Conservation (phyloP, 2,888 invertebrate species). For the Sylvicola fuscatus region DNA sequence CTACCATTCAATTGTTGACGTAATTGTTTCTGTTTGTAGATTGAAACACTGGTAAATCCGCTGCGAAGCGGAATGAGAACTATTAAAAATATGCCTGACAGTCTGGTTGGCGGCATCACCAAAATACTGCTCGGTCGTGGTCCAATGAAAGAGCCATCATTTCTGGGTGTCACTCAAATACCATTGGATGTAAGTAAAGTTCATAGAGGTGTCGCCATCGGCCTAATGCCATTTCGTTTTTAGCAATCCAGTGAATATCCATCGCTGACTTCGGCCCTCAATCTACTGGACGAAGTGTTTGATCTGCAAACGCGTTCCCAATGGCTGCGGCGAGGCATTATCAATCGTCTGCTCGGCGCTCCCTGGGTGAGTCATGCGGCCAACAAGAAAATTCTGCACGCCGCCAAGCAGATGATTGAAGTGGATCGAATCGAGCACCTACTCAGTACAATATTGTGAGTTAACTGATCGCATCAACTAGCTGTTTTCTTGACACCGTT, state of each 20-base stretch:
- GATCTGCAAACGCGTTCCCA: conserved; percentile 62
- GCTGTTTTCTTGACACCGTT: background rate
- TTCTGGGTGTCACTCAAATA: conserved; percentile 7
- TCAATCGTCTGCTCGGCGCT: conserved; percentile 34
- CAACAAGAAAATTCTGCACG: conserved; percentile 60
- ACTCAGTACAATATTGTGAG: conserved; percentile 9
- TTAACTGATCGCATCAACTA: background rate
- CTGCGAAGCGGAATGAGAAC: conserved; percentile 51
- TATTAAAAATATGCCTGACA: conserved; percentile 60
- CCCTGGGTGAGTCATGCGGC: conserved; percentile 52
- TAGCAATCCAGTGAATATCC: conserved; percentile 37
- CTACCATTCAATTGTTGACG: background rate
- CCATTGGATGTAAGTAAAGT: conserved; percentile 7
- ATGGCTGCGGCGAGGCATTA: conserved; percentile 58
- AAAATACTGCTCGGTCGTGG: conserved; percentile 36
- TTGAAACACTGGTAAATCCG: conserved; percentile 31
- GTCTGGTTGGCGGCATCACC: conserved; percentile 36
- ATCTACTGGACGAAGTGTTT: conserved; percentile 70
- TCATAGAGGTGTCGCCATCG: too few relatives aligned
- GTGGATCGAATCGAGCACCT: conserved; percentile 52
- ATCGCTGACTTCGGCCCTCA: conserved; percentile 55
- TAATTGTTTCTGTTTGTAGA: conserved; percentile 13
- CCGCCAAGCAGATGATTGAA: conserved; percentile 55
- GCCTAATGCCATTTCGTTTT: background rate
- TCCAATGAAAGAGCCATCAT: conserved; percentile 15